Base-by-base conservation (phyloP, 2,888 invertebrate genomes). In the Barypeithes pellucidus region DNA sequence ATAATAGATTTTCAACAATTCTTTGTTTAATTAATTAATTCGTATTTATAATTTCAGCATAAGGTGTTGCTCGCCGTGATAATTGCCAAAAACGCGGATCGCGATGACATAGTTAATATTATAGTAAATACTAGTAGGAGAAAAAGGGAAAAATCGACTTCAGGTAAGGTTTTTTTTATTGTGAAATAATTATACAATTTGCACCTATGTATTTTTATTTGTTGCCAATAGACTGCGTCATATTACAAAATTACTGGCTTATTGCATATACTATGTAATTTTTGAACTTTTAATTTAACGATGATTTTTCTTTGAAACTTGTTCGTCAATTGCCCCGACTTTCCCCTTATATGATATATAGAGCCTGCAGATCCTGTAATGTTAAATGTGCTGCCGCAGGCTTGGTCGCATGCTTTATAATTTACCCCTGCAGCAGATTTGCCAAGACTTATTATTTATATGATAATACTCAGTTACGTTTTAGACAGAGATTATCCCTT, bases 391-490 rank as follows among this genome's bases (percentile, higher is more conserved):
- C 33, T 33, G 33, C 54, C 36, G 36, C 54, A 57, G 18, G 33
- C 29, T 29, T 18, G 45, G 45, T 11, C 24, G 8, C 16, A 61
- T 7, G 43, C 45, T 45, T 62, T 18, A 62, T 62, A 62, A 45
- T 41, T 62, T 62, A 62, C n/a, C 29, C 62, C 20, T 29, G 45
- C 45, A 41, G 36, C 41, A 43, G 43, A 61, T 45, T 20, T 61
- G 24, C 14, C 22, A 20, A 8, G 29, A 45, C 29, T 45, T 43
- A 62, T 62, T 62, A 45, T 45, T 22, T 62, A 45, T 67, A 43
- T 43, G 59, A 67, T 67, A 67, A 59, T 59, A 43, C 41, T 67
- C 59, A 22, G 41, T 67, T 57, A 59, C 45, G 59, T 12, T 45
- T 41, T 59, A 45, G 67, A 59, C 33, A 59, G 59, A 45, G 59